Base-by-base conservation (phyloP, 2,113 vertebrate species). In the Oceanites oceanicus region DNA sequence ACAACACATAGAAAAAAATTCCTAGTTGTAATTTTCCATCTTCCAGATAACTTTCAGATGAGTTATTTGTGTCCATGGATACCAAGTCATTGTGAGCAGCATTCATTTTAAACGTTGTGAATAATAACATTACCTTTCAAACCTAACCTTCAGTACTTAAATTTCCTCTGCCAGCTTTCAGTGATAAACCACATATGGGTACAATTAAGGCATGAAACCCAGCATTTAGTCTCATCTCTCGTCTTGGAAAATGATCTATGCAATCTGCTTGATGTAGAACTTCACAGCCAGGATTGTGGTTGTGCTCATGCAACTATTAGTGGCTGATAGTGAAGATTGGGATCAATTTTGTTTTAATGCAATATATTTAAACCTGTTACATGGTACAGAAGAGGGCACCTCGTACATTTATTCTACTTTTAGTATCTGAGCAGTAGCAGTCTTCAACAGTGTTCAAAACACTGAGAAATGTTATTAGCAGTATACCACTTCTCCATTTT, bases 1-100 rank as follows among this genome's bases (percentile, higher is more conserved):
- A 34, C 44, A 73, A 15, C 23, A 67, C 6, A 42, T 4, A 36
- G 16, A 66, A 93, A 77, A 71, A 70, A 47, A 18, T 15, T 49
- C 27, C 40, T 59, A 61, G 23, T n/a, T 74, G 23, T 45, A 91
- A 50, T 49, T 36, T 88, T 74, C 45, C 29, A 42, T 71, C 53
- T 94, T 88, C 65, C 42, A 80, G 22, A 32, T 50, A 88, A 66
- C 25, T 67, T 94, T 72, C 30, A 45, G 47, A 47, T 34, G 5
- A 84, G 13, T 42, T 62, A 89, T 94, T 94, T 95, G 84, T 83
- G 78, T 71, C 89, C 55, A 74, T 88, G 77, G 62, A 91, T 95
- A 94, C 84, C 26, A 74, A 83, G 55, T 63, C 71, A 32, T 58
- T 63, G 36, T 66, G 73, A 80, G 63, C 11, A 90, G 14, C 49